Base-by-base conservation (phyloP, 2,113 vertebrate genomes). In the Microcebus ravelobensis region DNA sequence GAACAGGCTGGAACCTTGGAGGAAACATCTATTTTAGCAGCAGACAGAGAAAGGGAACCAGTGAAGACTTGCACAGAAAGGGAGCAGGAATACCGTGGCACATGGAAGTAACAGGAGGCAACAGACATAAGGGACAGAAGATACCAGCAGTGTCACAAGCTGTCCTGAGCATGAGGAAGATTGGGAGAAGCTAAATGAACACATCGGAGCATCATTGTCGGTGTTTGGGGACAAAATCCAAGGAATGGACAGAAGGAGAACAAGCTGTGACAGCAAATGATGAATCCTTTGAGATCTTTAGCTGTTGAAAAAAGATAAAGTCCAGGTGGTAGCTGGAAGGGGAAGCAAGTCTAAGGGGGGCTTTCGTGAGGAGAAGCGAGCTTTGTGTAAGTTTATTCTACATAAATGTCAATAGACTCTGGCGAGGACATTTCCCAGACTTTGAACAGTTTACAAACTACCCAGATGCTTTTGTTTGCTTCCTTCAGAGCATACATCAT, bases 381-480 rank as follows among this genome's bases (percentile, higher is more conserved):
- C 5, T 67, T 90, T 27, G 45, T 20, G n/a, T 68, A 59, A 67
- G 48, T n/a, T 91, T 42, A 31, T 52, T 91, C 90, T 59, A 81
- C 23, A 87, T 82, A 76, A 79, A 67, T 52, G 36, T 82, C 91
- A 70, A 10, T 20, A 34, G 48, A 74, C 45, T 86, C 68, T 79
- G 80, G 70, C n/a, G 52, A 95, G 52, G 74, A 83, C n/a, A 65
- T 76, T 94, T 80, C 45, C 65, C 84, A 95, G 90, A 70, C 50
- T 92, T 57, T 34, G 73, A 39, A 57, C 31, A 36, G 36, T 90
- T 96, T 91, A 65, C 11, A 39, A 31, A 76, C 65, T 31, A 21
- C 34, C 68, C 21, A 4, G 59, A 92, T 84, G 85, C 5, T 12
- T 95, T 84, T 70, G 18, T 94, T 73, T 82, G 52, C 48, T 73